Base-by-base conservation (phyloP, 2,113 vertebrate species). In the Clarias gariepinus region DNA sequence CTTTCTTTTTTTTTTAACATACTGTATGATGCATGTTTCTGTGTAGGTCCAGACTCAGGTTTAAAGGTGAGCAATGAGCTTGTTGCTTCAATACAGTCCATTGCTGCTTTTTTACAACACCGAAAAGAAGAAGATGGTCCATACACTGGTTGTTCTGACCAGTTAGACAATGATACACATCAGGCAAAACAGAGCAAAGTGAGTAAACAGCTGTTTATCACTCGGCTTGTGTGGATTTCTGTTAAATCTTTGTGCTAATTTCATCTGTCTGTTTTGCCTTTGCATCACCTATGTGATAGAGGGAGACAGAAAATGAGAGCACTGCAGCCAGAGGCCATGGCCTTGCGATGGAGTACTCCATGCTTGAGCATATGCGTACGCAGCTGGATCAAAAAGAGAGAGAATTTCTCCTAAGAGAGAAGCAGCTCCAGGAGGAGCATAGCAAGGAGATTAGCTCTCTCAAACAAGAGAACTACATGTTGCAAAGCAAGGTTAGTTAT, bases 391-490 rank as follows among this genome's bases (percentile, higher is more conserved):
- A 94, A 73, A 96, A 92, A 83, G 95, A 97, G 71, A 93, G 90
- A 53, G 95, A 96, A 55, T 90, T 94, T 15, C 90, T 94, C 82
- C 82, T 87, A 73, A 93, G 92, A 63, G 82, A 93, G 21, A 82
- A 90, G 66, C 94, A 96, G 83, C 23, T 95, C 81, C 95, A 95
- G 92, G 89, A 86, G 73, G 90, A 94, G 23, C 94, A 94, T 82
- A 93, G 94, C 57, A 95, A 94, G 82, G 95, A 97, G 85, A 91
- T 97, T 83, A 92, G 91, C 83, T 89, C 12, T 2, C 89, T 98
- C 61, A 95, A 94, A 88, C 96, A 98, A 90, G 95, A 99, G 82
- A 99, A 97, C 87, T 98, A 93, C 73, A 84, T 96, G 21, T 95
- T 99, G 89, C 96, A 97, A 86, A 94, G 96, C 91, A 97, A 99